These are phyloP conservation scores for Altica lythri DNA, from an alignment of 2,888 invertebrate genomes.

Conservation along the genomic window DNA sequence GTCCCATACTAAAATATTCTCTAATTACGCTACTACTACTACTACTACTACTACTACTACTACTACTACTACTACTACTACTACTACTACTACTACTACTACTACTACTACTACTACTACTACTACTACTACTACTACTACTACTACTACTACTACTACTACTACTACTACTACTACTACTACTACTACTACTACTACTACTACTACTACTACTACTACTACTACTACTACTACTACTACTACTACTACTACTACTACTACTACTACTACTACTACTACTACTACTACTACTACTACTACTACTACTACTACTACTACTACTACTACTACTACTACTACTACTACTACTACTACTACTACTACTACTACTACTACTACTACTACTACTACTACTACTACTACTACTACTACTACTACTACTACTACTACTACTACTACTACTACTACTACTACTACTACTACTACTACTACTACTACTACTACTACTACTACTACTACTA, in stretches of 20 bases:
- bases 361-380: conserved; percentile 12
- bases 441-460: conserved; percentile 12
- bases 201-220: conserved; percentile 12
- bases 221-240: conserved; percentile 12
- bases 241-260: conserved; percentile 12
- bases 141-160: conserved; percentile 12
- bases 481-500: conserved; percentile 16
- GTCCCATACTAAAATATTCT: no score
- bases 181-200: conserved; percentile 12
- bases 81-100: conserved; percentile 12
- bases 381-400: conserved; percentile 12
- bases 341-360: conserved; percentile 12
- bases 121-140: conserved; percentile 12
- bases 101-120: conserved; percentile 12
- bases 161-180: conserved; percentile 12
- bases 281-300: conserved; percentile 12
- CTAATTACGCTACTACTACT: conserved; percentile 7
- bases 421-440: conserved; percentile 12
- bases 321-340: conserved; percentile 12
- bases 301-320: conserved; percentile 12
- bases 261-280: conserved; percentile 12
- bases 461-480: conserved; percentile 11
- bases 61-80: conserved; percentile 12
- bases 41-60: conserved; percentile 9
- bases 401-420: conserved; percentile 12